Evolutionary conservation across 2,113 vertebrate species (phyloP).

Genomic region (Rostratula benghalensis): DNA sequence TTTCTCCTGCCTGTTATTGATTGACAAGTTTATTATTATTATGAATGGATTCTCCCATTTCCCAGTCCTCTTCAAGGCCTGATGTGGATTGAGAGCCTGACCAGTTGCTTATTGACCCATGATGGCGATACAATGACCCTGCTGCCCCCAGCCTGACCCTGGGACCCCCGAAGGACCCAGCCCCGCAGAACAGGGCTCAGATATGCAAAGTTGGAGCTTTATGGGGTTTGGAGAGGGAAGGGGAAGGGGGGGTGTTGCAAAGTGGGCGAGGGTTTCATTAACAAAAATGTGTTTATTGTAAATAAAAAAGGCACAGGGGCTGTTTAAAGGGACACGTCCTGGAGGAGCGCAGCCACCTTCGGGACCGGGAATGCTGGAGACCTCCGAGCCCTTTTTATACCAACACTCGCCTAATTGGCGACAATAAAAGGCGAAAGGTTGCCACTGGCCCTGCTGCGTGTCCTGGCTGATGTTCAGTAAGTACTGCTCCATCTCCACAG

Average conservation of each 20-base stretch:
- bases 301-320: neutral
- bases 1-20: constrained; percentile 57
- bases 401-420: neutral
- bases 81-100: constrained; percentile 58
- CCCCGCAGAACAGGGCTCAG: constrained; percentile 6
- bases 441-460: neutral
- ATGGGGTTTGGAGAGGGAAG: neutral
- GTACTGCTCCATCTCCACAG: rapidly evolving
- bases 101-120: constrained; percentile 64
- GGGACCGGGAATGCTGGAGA: neutral
- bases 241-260: neutral
- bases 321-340: neutral
- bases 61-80: constrained; percentile 57
- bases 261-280: constrained; percentile 9
- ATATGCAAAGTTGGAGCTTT: constrained; percentile 28
- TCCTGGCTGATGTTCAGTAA: rapidly evolving
- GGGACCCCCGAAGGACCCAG: constrained; percentile 46
- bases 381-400: neutral
- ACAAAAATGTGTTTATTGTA: constrained; percentile 8
- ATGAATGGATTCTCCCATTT: constrained; percentile 65
- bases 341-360: neutral
- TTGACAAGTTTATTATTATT: constrained; percentile 66
- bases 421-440: neutral
- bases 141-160: constrained; percentile 57
- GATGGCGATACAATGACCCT: constrained; percentile 56